phyloP scores from a whole-genome alignment of 2,113 vertebrate genomes.

The Catharus fuscescens region DNA sequence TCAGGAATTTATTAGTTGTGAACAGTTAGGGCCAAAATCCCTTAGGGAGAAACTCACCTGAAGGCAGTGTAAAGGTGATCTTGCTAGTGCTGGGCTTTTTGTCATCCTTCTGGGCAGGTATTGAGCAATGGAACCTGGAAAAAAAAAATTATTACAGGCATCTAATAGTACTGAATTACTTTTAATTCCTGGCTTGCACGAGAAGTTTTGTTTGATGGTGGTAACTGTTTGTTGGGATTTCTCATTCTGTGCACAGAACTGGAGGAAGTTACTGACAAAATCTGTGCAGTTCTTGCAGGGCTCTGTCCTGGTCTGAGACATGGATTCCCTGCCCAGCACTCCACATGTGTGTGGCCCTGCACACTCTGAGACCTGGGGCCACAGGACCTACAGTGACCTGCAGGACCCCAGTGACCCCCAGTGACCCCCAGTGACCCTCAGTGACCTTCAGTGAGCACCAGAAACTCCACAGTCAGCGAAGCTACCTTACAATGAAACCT shows the following conservation, averaged over 20 bases:
- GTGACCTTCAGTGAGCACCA: not conserved
- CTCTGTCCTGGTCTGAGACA: not conserved
- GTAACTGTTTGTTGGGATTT: not conserved
- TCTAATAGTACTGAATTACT: not conserved
- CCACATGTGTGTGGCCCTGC: accelerated
- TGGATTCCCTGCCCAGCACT: not conserved
- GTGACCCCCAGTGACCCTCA: no score
- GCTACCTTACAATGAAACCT: not conserved
- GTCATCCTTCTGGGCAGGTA: conserved; percentile 63
- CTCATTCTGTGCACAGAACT: not conserved
- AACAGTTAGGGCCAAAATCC: not conserved
- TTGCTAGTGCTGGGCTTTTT: conserved; percentile 72
- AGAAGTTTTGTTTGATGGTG: not conserved
- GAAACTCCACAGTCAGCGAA: not conserved
- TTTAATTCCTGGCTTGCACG: not conserved
- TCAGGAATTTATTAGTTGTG: not conserved
- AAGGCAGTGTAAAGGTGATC: conserved; percentile 71
- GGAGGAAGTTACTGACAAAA: not conserved
- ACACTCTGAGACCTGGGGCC: not conserved
- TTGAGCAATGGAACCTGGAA: conserved; percentile 69
- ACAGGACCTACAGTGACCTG: not conserved
- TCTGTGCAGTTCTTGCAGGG: not conserved
- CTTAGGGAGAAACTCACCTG: conserved; percentile 55
- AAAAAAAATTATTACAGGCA: not conserved
- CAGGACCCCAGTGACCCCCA: not conserved